Base-by-base conservation (phyloP, 2,888 invertebrate genomes). In the Drosophila bunnanda region DNA sequence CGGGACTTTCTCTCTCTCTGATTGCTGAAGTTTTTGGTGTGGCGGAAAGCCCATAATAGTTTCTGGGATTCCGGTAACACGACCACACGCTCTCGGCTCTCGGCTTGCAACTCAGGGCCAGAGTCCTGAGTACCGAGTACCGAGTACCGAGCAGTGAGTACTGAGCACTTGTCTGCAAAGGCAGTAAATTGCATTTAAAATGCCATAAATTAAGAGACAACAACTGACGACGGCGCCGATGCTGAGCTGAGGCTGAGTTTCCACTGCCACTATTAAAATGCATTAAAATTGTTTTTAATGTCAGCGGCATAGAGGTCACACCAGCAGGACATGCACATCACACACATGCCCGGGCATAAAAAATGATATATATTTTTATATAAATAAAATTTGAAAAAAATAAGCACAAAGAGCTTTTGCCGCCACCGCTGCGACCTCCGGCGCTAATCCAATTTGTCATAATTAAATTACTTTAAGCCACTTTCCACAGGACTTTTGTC, bases 391-490 rank as follows among this genome's bases (percentile, higher is more conserved):
- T 46, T 36, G 1, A 17, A 58, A 52, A 52, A 52, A 59, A 57
- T 50, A 58, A 20, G 32, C 54, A 50, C 54, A 46, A 68, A 66
- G 62, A 32, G 30, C n/a, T 22, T 41, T 46, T 20, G 12, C 13
- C 28, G 30, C 22, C 20, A 20, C 30, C n/a, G 2, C 41, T 6
- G 20, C 46, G 32, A 4, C 12, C 25, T 48, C 8, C 41, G 39
- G 32, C 46, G 68, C 71, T 83, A 86, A 86, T 83, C 80, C 83
- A 78, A 82, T 82, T 82, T 86, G 73, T 83, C 77, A 83, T 86
- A 83, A 82, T 82, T 78, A 78, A 86, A 82, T 82, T 80, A 83
- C 70, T 83, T 83, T 86, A 78, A 83, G 78, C 75, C 83, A 76
- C 87, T 80, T 80, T 76, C 65, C 55, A 75, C 62, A 32, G 48